Conservation (phyloP, 2,797 vertebrate species). For the Sarcoramphus papa region DNA sequence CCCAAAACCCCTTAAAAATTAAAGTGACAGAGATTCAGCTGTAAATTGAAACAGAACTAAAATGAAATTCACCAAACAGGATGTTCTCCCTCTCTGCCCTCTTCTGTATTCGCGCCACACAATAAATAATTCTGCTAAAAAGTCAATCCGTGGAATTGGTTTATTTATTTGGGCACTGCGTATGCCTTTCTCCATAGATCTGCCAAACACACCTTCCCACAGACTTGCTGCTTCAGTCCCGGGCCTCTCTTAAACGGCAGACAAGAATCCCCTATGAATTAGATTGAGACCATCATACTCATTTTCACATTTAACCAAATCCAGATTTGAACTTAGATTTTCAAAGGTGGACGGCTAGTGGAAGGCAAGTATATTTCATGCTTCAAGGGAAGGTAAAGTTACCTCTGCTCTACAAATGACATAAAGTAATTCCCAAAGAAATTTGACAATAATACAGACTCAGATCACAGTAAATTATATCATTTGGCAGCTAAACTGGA, state of each 20-base stretch:
- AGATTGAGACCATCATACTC: neutral
- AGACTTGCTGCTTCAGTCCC: conserved; percentile 22
- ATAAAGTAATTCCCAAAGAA: conserved; percentile 27
- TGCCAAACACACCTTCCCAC: conserved; percentile 40
- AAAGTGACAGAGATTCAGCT: conserved; percentile 6
- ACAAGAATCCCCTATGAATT: conserved; percentile 27
- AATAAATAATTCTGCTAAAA: conserved; percentile 27
- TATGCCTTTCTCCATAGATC: neutral
- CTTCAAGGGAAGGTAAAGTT: conserved; percentile 46
- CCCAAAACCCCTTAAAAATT: neutral
- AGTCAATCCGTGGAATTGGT: neutral
- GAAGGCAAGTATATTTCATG: conserved; percentile 44
- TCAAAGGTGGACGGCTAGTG: conserved; percentile 21
- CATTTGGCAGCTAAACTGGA: conserved; percentile 31
- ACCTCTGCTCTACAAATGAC: conserved; percentile 35
- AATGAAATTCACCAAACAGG: neutral
- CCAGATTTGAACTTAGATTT: conserved; percentile 52
- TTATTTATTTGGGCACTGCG: conserved; percentile 23
- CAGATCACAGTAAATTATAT: conserved; percentile 47
- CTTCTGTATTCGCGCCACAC: neutral
- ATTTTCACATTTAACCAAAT: conserved; percentile 62
- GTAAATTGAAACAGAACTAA: conserved; percentile 33
- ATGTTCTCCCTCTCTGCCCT: neutral
- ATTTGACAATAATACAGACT: conserved; percentile 6
- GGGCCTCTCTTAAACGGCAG: conserved; percentile 37